Percentiles rank a stretch among this genome's conserved stretches.
Evolutionary conservation across 1,140 invertebrate species (phyloP).

Genomic region (Pararge aegeria): DNA sequence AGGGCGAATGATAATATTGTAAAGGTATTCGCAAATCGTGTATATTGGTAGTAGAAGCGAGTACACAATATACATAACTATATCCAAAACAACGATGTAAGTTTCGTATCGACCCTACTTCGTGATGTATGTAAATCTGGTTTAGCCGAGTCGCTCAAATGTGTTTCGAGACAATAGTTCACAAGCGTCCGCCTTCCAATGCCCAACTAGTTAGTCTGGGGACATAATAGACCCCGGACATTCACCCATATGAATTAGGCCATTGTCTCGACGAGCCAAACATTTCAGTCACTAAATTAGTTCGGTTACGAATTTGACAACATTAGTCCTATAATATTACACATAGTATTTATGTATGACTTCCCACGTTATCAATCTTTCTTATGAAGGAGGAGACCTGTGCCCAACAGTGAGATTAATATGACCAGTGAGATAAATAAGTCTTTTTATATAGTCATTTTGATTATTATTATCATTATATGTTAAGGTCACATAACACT

Average conservation of each 20-base stretch:
- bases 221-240: constrained; percentile 16
- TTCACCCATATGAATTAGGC: constrained; percentile 16
- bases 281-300: constrained; percentile 11
- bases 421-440: too few relatives aligned
- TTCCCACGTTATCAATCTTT: too few relatives aligned
- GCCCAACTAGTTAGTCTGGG: constrained; percentile 23
- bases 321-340: too few relatives aligned
- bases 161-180: constrained; percentile 40
- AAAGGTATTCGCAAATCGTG: too few relatives aligned
- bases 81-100: background rate
- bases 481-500: too few relatives aligned
- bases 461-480: too few relatives aligned
- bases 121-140: constrained; percentile 49
- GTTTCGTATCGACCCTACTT: constrained; percentile 3
- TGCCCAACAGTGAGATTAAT: too few relatives aligned
- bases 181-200: constrained; percentile 33
- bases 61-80: background rate
- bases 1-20: too few relatives aligned
- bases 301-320: background rate
- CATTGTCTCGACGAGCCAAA: constrained; percentile 7
- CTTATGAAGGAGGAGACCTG: too few relatives aligned
- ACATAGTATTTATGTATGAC: too few relatives aligned
- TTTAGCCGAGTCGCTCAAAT: constrained; percentile 38
- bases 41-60: too few relatives aligned
- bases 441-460: too few relatives aligned